These are phyloP conservation scores for Poeciliopsis turrubarensis DNA, from an alignment of 2,113 vertebrate genomes.

Conservation along the genomic window DNA sequence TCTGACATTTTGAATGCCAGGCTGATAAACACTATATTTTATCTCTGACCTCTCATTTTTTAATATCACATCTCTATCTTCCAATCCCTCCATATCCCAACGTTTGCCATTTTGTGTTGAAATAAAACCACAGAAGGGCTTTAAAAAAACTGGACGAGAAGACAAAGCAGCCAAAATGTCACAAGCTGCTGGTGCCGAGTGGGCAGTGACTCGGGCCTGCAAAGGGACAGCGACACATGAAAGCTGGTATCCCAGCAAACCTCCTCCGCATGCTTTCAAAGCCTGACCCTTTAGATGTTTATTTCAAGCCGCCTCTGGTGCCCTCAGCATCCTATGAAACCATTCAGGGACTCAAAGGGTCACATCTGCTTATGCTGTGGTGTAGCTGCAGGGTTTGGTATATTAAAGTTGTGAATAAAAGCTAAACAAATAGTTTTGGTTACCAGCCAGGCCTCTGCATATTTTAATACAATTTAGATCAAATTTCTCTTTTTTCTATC, in stretches of 20 bases:
- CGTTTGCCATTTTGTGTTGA: slow-evolving; percentile 14
- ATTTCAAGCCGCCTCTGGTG: slow-evolving; percentile 52
- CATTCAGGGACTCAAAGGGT: slow-evolving; percentile 9
- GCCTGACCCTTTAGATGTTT: slow-evolving; percentile 57
- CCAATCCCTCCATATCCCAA: slow-evolving; percentile 28
- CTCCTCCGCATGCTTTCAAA: slow-evolving; percentile 50
- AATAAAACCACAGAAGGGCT: slow-evolving; percentile 18
- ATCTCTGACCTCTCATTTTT: slow-evolving; percentile 26
- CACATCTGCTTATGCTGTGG: neutral
- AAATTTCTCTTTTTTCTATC: too few species aligned
- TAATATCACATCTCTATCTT: slow-evolving; percentile 31
- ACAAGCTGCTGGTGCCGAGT: slow-evolving; percentile 14
- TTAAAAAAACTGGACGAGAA: slow-evolving; percentile 21
- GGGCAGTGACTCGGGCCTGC: slow-evolving; percentile 15
- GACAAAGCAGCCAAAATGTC: slow-evolving; percentile 64
- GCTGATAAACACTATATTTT: slow-evolving; percentile 12
- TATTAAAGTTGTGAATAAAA: too few species aligned
- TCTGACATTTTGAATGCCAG: slow-evolving; percentile 15
- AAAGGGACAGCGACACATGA: slow-evolving; percentile 41
- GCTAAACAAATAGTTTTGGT: too few species aligned
- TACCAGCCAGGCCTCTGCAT: neutral
- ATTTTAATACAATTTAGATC: neutral
- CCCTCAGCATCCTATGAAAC: slow-evolving; percentile 8
- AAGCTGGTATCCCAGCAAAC: slow-evolving; percentile 31
- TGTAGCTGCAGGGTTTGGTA: neutral